Base-by-base conservation (phyloP, 2,888 invertebrate species). In the Leptarthrus brevirostris region DNA sequence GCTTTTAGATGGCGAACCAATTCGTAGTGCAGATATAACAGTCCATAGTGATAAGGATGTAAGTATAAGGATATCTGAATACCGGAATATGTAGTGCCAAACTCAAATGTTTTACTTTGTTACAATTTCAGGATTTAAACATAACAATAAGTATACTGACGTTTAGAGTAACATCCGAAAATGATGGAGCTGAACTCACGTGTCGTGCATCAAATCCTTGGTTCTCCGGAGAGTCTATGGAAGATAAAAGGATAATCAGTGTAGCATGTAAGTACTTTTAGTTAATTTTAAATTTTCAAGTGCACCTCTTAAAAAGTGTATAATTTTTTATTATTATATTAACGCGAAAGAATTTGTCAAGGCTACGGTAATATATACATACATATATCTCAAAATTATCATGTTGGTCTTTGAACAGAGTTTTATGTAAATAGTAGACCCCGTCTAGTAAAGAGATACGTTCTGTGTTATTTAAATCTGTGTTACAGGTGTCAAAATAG, bases 201-300 rank as follows among this genome's bases (percentile, higher is more conserved):
- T 96, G 95, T 83, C 89, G 93, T 75, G 93, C 94, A 74, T 92
- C 93, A 83, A 96, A 96, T 87, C 93, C 93, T 0, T 91, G 93
- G 88, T 93, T 95, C 84, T 92, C 93, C 49, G 93, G 92, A 74
- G 92, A 92, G 79, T 90, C 91, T 66, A 86, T 92, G 71, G 94
- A 94, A 85, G 93, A 93, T 82, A 90, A 91, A 64, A 88, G 91
- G 80, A 89, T 89, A 77, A 88, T 95, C 79, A 90, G 91, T 81
- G 93, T 95, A 79, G 90, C 93, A 84, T 95, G 95, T 95, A 87
- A 93, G 95, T 71, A 53, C 36, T 44, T n/a, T 40, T 30, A 30
- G 8, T 30, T 0, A 30, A 30, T 6, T 30, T 30, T 6, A 30
- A 30, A 30, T 1, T 6, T 30, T 30, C 1, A 6, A 30, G 4